phyloP scores from a whole-genome alignment of 2,797 vertebrate genomes.

The Mallotus villosus region DNA sequence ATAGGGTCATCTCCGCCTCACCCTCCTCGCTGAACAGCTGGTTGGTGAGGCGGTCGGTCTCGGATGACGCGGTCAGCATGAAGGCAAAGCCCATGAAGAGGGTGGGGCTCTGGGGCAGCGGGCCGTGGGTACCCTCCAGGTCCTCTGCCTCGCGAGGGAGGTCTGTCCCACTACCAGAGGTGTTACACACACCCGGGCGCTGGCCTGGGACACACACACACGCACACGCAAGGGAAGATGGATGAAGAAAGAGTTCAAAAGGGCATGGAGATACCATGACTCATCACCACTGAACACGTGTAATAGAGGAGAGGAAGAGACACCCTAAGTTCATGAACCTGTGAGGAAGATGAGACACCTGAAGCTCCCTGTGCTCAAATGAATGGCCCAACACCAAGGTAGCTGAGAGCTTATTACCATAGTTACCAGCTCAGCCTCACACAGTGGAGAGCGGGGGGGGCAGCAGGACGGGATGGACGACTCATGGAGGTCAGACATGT shows the following conservation, averaged over 20 bases:
- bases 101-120: slow-evolving; percentile 84
- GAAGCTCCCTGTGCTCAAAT: slow-evolving; percentile 8
- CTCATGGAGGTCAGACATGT: slow-evolving; percentile 10
- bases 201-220: slow-evolving; percentile 43
- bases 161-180: slow-evolving; percentile 79
- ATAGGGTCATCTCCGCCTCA: slow-evolving; percentile 37
- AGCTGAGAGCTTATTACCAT: neutral
- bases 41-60: slow-evolving; percentile 80
- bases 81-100: slow-evolving; percentile 96
- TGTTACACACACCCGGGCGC: slow-evolving; percentile 70
- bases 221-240: neutral
- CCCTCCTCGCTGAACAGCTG: slow-evolving; percentile 79
- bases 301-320: neutral
- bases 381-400: slow-evolving; percentile 36
- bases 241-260: neutral
- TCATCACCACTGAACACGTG: neutral
- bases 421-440: slow-evolving; percentile 55
- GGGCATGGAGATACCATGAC: neutral
- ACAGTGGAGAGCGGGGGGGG: slow-evolving; percentile 36
- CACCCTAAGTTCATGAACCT: slow-evolving; percentile 12
- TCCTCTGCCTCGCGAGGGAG: slow-evolving; percentile 60
- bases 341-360: slow-evolving; percentile 21
- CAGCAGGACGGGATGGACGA: slow-evolving; percentile 17
- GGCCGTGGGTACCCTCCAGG: slow-evolving; percentile 78
- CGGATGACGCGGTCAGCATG: slow-evolving; percentile 89